Evolutionary conservation across 2,797 vertebrate genomes (phyloP).

Genomic region (Bradypus variegatus): DNA sequence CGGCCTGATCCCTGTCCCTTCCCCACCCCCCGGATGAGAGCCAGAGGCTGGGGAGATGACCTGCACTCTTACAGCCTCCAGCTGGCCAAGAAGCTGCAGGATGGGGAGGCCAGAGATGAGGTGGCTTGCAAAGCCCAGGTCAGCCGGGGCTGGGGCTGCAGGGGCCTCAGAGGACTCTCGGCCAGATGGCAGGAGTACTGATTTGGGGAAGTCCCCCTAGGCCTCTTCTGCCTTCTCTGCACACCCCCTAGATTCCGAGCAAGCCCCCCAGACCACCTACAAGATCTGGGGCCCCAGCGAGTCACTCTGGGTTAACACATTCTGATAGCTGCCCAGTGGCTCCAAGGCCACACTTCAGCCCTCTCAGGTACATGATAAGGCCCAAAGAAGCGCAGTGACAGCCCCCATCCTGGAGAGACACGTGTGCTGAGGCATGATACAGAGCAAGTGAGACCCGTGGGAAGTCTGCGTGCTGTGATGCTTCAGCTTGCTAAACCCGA

Average conservation of each 20-base stretch:
- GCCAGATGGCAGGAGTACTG: neutral
- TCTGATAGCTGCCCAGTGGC: neutral
- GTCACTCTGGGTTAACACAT: neutral
- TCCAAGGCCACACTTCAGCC: neutral
- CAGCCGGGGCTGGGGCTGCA: neutral
- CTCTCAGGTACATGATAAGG: neutral
- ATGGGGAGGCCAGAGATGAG: neutral
- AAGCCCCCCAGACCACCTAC: neutral
- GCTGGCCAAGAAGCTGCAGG: slow-evolving; percentile 11
- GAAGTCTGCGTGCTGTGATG: neutral
- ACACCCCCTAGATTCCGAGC: neutral
- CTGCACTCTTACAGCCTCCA: neutral
- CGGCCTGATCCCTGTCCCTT: neutral
- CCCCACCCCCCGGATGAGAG: neutral
- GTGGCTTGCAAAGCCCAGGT: neutral
- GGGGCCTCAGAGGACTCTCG: neutral
- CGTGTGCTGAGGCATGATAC: slow-evolving; percentile 1
- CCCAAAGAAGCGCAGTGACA: neutral
- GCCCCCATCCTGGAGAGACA: neutral
- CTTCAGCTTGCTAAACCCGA: neutral
- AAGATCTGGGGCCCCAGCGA: neutral
- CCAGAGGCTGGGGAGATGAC: neutral
- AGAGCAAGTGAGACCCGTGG: neutral
- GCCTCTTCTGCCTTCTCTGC: neutral
- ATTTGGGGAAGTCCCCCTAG: neutral